phyloP scores from a whole-genome alignment of 2,888 invertebrate genomes.

The Pseudococcus viburni region DNA sequence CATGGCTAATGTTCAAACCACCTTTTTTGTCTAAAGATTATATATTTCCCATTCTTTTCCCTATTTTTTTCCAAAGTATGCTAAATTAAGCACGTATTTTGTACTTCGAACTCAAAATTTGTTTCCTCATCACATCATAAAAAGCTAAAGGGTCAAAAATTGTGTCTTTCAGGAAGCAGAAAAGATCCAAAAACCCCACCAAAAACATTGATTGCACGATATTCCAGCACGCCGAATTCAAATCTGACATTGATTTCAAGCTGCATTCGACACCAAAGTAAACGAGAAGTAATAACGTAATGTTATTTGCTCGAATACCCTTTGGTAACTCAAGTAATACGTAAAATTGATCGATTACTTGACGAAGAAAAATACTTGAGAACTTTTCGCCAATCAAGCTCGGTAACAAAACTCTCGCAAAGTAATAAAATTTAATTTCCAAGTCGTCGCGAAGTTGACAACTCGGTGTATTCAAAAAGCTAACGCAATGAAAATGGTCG shows the following conservation, averaged over 20 bases:
- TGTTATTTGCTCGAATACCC: neutral
- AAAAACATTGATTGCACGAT: neutral
- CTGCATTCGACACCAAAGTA: neutral
- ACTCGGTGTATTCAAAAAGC: neutral
- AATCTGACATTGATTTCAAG: neutral
- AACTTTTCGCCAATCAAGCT: neutral
- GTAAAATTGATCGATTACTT: neutral
- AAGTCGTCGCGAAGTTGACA: conserved; percentile 3
- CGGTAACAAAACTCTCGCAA: neutral
- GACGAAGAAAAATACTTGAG: neutral
- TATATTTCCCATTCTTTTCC: no score
- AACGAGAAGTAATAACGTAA: neutral
- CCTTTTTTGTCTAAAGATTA: no score
- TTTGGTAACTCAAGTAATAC: neutral
- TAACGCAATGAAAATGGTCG: neutral
- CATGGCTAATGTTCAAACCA: no score
- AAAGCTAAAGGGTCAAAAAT: no score
- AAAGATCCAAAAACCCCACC: neutral
- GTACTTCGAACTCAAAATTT: no score
- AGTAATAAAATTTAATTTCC: conserved; percentile 11
- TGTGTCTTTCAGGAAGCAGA: no score
- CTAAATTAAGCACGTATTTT: no score
- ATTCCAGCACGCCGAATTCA: neutral
- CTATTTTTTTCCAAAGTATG: no score
- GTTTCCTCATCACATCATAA: no score